These are phyloP conservation scores for Motacilla tschutschensis DNA, from an alignment of 2,113 vertebrate species.

Conservation along the genomic window DNA sequence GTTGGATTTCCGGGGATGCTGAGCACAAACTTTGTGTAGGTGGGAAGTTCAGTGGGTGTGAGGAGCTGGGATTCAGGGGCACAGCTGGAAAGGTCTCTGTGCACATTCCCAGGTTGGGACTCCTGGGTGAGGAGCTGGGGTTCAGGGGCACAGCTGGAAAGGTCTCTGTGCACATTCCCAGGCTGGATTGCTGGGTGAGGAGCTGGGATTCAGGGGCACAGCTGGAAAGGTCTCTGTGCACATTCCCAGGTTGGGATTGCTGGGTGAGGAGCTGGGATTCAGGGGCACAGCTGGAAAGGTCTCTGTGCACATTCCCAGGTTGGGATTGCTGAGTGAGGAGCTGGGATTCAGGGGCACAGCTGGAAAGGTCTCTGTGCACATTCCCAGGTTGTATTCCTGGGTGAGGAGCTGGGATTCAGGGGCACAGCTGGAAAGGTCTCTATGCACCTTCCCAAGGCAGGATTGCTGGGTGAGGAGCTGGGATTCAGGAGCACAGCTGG, in stretches of 20 bases:
- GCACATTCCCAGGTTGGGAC: background rate
- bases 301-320: background rate
- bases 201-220: background rate
- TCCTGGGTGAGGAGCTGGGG: background rate
- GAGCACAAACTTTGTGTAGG: accelerated
- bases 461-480: background rate
- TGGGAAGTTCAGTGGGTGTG: background rate
- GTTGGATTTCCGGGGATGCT: background rate
- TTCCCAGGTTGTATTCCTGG: background rate
- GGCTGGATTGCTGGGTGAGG: background rate
- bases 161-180: background rate
- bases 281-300: background rate
- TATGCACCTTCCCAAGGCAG: background rate
- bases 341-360: background rate
- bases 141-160: background rate
- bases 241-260: background rate
- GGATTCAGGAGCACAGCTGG: background rate
- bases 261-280: background rate
- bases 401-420: background rate
- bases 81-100: background rate
- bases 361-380: background rate
- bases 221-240: background rate
- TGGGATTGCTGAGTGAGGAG: background rate
- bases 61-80: background rate
- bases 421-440: background rate